Base-by-base conservation (phyloP, 2,113 vertebrate species). In the Ailuropoda melanoleuca region DNA sequence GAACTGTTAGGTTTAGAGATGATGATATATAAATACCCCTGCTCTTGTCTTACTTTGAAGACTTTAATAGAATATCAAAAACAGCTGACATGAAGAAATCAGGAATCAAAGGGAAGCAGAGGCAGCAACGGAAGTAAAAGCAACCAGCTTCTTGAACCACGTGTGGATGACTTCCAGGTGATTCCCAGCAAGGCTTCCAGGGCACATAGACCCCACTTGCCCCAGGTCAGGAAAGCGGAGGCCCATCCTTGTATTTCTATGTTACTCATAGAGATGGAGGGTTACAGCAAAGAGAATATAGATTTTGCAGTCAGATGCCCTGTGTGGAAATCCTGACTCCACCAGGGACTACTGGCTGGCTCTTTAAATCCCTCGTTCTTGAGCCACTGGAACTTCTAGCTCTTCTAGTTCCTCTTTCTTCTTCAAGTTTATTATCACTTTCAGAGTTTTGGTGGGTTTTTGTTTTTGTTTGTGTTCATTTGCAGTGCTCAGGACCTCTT, bases 11-110 rank as follows among this genome's bases (percentile, higher is more conserved):
- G 34, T 93, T 74, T 95, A 96, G 84, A 85, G 70, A 85, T 58
- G 93, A 60, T 58, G 80, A 68, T 46, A 68, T 37, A 91, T 85
- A 94, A 96, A 95, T 94, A 95, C 81, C 83, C 43, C 19, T 80
- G 74, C 62, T 75, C 77, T 92, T 72, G 58, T 53, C 82, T 95
- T 88, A 75, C 81, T 96, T 81, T 75, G 88, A 81, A 89, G 66
- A 80, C 26, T 92, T 90, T 88, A 90, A 93, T 46, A 84, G 68
- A 93, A 56, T 37, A 81, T 83, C 31, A 64, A 89, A 95, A 93
- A 68, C 53, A 85, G 62, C 70, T 94, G 91, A 92, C 31, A n/a
- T 2, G 37, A 90, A 70, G 48, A 96, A 68, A 84, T 53, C 46
- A 5, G 34, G 21, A 87, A 74, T 86, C 31, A 87, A 89, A 78